Conservation (phyloP, 2,113 vertebrate species). For the Laticauda colubrina region DNA sequence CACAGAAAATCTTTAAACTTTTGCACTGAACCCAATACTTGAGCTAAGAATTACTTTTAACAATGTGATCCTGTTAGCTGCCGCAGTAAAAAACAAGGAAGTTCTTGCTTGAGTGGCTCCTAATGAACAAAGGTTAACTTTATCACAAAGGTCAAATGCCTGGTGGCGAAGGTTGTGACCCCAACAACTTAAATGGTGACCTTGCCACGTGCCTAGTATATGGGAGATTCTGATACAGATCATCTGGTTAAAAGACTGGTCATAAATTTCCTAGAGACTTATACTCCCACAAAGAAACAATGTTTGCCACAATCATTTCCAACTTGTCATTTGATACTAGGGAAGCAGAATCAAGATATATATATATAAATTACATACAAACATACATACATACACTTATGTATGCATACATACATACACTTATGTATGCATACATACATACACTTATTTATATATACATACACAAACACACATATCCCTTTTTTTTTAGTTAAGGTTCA, state of each 20-base stretch:
- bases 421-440: no score
- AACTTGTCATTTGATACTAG: constrained; percentile 69
- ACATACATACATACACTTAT: no score
- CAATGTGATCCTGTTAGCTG: constrained; percentile 79
- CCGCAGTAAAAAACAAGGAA: constrained; percentile 78
- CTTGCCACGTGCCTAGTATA: constrained; percentile 85
- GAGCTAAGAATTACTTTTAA: constrained; percentile 56
- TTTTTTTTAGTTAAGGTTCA: constrained; percentile 52
- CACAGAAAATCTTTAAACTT: constrained; percentile 55
- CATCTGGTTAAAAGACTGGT: constrained; percentile 72
- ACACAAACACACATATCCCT: not conserved
- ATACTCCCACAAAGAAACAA: constrained; percentile 71
- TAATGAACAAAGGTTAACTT: constrained; percentile 93
- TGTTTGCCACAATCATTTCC: constrained; percentile 71
- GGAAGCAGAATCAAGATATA: constrained; percentile 20
- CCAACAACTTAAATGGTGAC: constrained; percentile 89
- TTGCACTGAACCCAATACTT: constrained; percentile 65
- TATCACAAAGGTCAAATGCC: constrained; percentile 94
- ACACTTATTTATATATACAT: no score
- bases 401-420: no score
- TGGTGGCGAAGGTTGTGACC: constrained; percentile 87
- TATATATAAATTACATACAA: no score
- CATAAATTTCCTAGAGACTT: constrained; percentile 82
- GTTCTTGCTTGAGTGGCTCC: constrained; percentile 86
- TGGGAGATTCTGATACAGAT: constrained; percentile 84